Conservation (phyloP, 2,888 invertebrate genomes). For the Actias luna region DNA sequence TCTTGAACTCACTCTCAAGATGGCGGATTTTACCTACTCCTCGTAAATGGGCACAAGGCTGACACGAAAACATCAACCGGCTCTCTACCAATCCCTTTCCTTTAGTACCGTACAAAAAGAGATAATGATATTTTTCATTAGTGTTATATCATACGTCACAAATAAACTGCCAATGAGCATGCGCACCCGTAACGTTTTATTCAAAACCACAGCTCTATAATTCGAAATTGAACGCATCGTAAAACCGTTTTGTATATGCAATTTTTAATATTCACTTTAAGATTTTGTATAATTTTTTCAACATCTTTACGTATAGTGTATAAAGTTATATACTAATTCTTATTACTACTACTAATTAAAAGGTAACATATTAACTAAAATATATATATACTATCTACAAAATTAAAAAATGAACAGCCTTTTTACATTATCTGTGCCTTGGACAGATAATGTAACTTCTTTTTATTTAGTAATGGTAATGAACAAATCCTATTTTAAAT, state of each 20-base stretch:
- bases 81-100: slow-evolving; percentile 75
- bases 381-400: too few relatives aligned
- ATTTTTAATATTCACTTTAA: neutral
- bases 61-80: slow-evolving; percentile 82
- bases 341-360: too few relatives aligned
- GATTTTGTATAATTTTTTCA: too few relatives aligned
- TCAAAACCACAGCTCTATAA: slow-evolving; percentile 14
- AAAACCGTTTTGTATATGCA: slow-evolving; percentile 40
- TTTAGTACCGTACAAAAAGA: slow-evolving; percentile 59
- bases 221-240: slow-evolving; percentile 56
- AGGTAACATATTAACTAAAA: too few relatives aligned
- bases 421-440: too few relatives aligned
- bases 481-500: too few relatives aligned
- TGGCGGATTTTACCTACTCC: slow-evolving; percentile 83
- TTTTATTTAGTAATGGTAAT: too few relatives aligned
- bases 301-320: too few relatives aligned
- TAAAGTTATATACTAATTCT: too few relatives aligned
- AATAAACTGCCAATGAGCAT: slow-evolving; percentile 72
- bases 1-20: slow-evolving; percentile 85
- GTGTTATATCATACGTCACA: slow-evolving; percentile 66
- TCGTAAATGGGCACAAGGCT: slow-evolving; percentile 82
- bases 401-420: too few relatives aligned
- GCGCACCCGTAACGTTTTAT: slow-evolving; percentile 57
- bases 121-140: slow-evolving; percentile 65
- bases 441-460: too few relatives aligned